Evolutionary conservation across 2,888 invertebrate species (phyloP).

Genomic region (Taphrorychus bicolor): DNA sequence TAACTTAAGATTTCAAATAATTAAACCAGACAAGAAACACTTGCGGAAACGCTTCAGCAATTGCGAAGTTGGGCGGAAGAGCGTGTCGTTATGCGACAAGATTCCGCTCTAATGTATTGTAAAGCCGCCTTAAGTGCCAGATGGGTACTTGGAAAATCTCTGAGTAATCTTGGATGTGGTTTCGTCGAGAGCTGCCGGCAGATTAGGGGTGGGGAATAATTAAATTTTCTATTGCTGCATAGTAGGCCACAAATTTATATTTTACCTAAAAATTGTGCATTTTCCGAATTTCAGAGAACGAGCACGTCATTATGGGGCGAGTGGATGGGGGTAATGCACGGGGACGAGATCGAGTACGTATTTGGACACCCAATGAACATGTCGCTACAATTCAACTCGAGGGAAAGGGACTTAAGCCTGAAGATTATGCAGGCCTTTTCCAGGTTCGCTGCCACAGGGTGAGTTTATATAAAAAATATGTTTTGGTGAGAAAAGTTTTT

Average conservation of each 20-base stretch:
- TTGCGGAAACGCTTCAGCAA: slow-evolving; percentile 25
- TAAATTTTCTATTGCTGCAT: not conserved
- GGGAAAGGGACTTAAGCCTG: slow-evolving; percentile 85
- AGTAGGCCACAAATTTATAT: not conserved
- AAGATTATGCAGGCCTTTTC: slow-evolving; percentile 94
- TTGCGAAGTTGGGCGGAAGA: slow-evolving; percentile 24
- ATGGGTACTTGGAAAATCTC: slow-evolving; percentile 31
- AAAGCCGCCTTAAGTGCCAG: slow-evolving; percentile 29
- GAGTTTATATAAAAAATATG: slow-evolving; percentile 57
- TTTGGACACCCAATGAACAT: slow-evolving; percentile 94
- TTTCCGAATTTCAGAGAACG: slow-evolving; percentile 82
- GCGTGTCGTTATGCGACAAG: slow-evolving; percentile 31
- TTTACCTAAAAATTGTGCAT: slow-evolving; percentile 20
- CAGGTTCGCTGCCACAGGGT: slow-evolving; percentile 94
- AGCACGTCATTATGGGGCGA: slow-evolving; percentile 95
- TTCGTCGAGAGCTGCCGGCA: not conserved
- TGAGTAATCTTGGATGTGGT: slow-evolving; percentile 24
- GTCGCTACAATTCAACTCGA: slow-evolving; percentile 83
- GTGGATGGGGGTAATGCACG: slow-evolving; percentile 99
- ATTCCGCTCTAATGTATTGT: slow-evolving; percentile 28
- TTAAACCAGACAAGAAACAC: slow-evolving; percentile 33
- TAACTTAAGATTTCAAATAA: slow-evolving; percentile 12
- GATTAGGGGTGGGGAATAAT: not conserved
- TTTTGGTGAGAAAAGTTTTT: not conserved
- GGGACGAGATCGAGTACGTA: slow-evolving; percentile 97